Evolutionary conservation across 2,888 invertebrate species (phyloP), one percentile per base, ranked within the genome.

Genomic region (Auanema sp.): DNA sequence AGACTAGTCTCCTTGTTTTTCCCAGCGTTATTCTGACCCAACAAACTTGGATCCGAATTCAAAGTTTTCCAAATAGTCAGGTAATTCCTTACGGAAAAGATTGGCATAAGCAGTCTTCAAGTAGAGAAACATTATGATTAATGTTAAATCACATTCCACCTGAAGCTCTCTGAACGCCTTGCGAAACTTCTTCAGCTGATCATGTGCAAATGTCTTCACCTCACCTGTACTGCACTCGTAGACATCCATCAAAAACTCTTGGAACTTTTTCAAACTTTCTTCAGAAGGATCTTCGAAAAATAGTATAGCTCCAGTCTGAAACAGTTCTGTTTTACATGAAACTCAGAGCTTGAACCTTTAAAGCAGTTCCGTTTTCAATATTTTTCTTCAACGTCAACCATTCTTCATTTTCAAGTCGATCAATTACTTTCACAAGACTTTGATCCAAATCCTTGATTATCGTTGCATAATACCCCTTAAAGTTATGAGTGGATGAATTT

Each of bases 1-100:
- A n/a, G 4, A 23, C 12, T 8, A n/a, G 18, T 8, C 8, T 3
- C 16, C 24, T 58, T n/a, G 5, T 42, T 21, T 33, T 40, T 41
- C 24, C 1, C 16, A 40, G n/a, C 5, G 24, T 42, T 47, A 47
- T 56, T 43, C 33, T 33, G 4, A 80, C 79, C 72, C 71, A n/a
- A 79, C 76, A 58, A 82, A 82, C 63, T 79, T 80, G 8, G 66
- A 59, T 2, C 80, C 82, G 56, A 82, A 82, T 16, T 79, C 78
- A 54, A 81, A 81, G 40, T 79, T 78, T 21, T 79, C 77, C 58
- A 82, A 44, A 65, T 83, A 82, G 41, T 78, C 78, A 6, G 76
- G 76, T 33, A 82, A 68, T 44, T 82, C 82, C 60, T 81, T 79
- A 42, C 76, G 72, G 71, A 81, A 82, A 10, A 82, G 55, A 52